Conservation (phyloP, 35 echinoderm and acorn worm genomes). For the Holothuria glaberrima region DNA sequence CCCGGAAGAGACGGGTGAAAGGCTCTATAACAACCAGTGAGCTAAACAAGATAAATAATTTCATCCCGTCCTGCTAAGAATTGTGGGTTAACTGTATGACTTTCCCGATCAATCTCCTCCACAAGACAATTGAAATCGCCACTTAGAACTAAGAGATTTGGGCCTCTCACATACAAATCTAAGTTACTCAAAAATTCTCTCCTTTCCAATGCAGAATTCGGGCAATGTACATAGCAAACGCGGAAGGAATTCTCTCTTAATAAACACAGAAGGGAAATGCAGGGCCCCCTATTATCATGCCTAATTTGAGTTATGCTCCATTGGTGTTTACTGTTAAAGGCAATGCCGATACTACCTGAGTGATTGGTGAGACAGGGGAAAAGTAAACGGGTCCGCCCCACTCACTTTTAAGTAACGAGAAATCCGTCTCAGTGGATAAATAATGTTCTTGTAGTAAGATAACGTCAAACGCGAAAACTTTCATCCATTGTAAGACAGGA, state of each 20-base stretch:
- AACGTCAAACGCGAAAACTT: neutral
- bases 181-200: neutral
- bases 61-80: neutral
- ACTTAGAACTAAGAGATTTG: neutral
- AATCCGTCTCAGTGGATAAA: neutral
- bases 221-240: neutral
- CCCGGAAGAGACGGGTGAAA: neutral
- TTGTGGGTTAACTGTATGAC: neutral
- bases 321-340: neutral
- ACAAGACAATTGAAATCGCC: neutral
- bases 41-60: neutral
- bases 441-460: neutral
- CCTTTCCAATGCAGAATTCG: neutral
- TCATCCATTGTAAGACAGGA: neutral
- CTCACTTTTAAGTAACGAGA: neutral
- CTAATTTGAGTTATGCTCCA: neutral
- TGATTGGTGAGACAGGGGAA: conserved; percentile 8
- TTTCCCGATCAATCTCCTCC: neutral
- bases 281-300: neutral
- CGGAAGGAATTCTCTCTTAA: neutral
- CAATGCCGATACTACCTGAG: neutral
- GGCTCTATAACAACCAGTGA: neutral
- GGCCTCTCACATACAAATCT: neutral
- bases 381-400: neutral
- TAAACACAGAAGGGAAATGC: neutral